phyloP scores from a whole-genome alignment of 2,888 invertebrate genomes.

The Melanargia galathea region DNA sequence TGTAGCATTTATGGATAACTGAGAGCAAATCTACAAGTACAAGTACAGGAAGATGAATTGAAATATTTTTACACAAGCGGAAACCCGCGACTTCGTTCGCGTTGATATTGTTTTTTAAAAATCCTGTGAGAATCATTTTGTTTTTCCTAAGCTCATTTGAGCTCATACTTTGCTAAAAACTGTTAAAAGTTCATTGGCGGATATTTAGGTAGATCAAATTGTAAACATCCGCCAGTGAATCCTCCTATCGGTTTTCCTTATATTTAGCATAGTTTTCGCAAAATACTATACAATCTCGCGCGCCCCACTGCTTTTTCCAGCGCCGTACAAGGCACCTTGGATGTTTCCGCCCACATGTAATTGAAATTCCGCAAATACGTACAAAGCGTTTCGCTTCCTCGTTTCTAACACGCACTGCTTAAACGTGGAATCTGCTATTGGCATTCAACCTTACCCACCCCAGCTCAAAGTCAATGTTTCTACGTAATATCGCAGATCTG shows the following conservation, averaged over 20 bases:
- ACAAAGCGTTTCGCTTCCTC: background rate
- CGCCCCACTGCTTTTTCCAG: background rate
- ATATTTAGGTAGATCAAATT: too few species aligned
- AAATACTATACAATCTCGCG: background rate
- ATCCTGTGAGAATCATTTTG: too few species aligned
- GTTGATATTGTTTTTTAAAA: too few species aligned
- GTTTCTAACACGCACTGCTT: slow-evolving; percentile 9
- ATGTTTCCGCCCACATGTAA: background rate
- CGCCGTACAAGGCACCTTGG: background rate
- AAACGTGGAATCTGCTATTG: background rate
- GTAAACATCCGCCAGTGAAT: too few species aligned
- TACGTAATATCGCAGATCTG: too few species aligned
- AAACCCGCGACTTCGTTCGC: too few species aligned
- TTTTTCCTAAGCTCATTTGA: too few species aligned
- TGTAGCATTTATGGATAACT: background rate
- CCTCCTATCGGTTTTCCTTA: slow-evolving; percentile 2
- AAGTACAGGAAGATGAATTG: background rate
- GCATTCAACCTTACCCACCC: background rate
- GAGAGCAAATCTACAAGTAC: too few species aligned
- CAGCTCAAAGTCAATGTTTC: background rate
- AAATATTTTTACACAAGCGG: too few species aligned
- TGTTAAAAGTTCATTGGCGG: too few species aligned
- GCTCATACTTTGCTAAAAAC: too few species aligned
- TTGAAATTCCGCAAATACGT: slow-evolving; percentile 8
- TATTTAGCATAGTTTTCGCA: background rate